Base-by-base conservation (phyloP, 2,888 invertebrate genomes). In the Tachystola acroxantha region DNA sequence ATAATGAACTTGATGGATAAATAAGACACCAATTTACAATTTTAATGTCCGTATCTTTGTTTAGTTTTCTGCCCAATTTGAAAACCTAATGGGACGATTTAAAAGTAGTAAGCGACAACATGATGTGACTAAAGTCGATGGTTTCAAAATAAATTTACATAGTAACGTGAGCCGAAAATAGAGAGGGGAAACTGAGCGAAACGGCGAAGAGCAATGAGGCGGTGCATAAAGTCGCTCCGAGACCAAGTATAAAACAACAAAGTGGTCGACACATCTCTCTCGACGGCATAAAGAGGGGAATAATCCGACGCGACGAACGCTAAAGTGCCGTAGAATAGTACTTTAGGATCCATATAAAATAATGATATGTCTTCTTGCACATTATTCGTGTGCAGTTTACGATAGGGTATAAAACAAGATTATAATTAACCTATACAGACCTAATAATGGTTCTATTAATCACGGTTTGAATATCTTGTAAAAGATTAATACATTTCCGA, bases 201-300 rank as follows among this genome's bases (percentile, higher is more conserved):
- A 80, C 78, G 72, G 66, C 76, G 70, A 73, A 74, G 76, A 77
- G 84, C 80, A 82, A 84, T 82, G 84, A 80, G 78, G 74, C 84
- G 78, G 70, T 72, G 78, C 79, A 78, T 75, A 79, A 79, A 80
- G 80, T 76, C 72, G 73, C 77, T 74, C 46, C 69, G 74, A 75
- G 79, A 76, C 80, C 64, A 69, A 76, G 75, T 79, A 84, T 84
- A 85, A 82, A 85, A 85, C 84, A 84, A 86, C 85, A 82, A 82
- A 85, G 82, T 80, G 80, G 78, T 78, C 70, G 78, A 74, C 74
- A 76, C 77, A 81, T 77, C 71, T 65, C 69, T 67, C 71, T 72
- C 68, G 66, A 62, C 64, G 63, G 64, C 69, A 70, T 75, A 71
- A 78, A 79, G 69, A 66, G 73, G 74, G 70, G 69, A 74, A 79